Evolutionary conservation across 2,888 invertebrate genomes (phyloP), one percentile per base, ranked within the genome.

Genomic region (Drosophila atripex): DNA sequence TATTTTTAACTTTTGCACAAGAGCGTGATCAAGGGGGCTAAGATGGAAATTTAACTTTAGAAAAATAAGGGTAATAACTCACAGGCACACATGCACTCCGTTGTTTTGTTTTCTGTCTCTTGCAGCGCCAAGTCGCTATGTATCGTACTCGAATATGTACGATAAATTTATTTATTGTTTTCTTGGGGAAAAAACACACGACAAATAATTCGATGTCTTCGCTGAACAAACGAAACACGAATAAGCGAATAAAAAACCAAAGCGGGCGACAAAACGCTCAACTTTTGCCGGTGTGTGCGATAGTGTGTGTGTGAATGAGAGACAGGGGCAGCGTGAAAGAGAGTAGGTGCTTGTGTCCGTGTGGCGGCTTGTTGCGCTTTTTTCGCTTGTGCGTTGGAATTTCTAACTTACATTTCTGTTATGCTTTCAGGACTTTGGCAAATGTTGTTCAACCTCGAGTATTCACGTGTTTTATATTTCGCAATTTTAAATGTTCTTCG

Each of bases 181-280:
- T 75, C 70, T 77, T 65, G 83, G 73, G 73, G 77, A 9, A 18
- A 41, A 41, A 18, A 75, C 77, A 72, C 79, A 79, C 75, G 72
- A 64, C 75, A 79, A 77, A 74, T 35, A 76, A 72, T 56, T 52
- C 63, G 59, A 80, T 65, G 71, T 71, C 45, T 63, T 54, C 73
- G 63, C 63, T 63, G 45, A 55, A 64, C 72, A 53, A 58, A 58
- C 68, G 38, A 69, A 52, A 30, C 69, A 70, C 72, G 65, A 78
- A 63, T 47, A 65, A 63, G 64, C 45, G 6, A 12, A 50, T 14
- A 56, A 46, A 56, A 47, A 43, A 41, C 16, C 23, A 60, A 46
- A 38, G 47, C 57, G 57, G 23, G 49, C 49, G 63, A 51, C 35
- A 53, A 49, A 53, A 49, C 46, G 54, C 69, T 51, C 39, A 65